phyloP scores from a whole-genome alignment of 1,140 invertebrate genomes.

The Neodiprion fabricii region DNA sequence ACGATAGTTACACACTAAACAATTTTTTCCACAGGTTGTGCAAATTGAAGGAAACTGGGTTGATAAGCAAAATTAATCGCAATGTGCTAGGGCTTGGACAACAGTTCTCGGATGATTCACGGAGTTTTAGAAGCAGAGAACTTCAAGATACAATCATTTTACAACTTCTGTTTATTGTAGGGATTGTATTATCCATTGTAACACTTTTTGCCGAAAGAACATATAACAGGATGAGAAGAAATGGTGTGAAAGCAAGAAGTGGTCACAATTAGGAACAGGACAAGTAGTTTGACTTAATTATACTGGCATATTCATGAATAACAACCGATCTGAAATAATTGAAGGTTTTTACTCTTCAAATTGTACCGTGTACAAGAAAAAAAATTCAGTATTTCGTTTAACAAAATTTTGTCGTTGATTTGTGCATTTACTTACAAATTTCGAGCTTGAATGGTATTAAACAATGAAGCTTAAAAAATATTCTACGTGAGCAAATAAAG shows the following conservation, averaged over 20 bases:
- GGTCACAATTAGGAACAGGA: neutral
- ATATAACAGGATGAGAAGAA: neutral
- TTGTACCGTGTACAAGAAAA: neutral
- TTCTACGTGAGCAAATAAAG: neutral
- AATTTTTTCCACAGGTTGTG: constrained; percentile 5
- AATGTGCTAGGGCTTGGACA: neutral
- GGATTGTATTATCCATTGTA: neutral
- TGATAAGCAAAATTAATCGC: neutral
- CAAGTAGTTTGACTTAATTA: neutral
- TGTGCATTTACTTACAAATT: neutral
- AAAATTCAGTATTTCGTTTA: neutral
- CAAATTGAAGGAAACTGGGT: neutral
- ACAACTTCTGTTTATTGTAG: neutral
- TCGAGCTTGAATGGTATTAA: neutral
- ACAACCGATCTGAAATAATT: neutral
- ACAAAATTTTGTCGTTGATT: neutral
- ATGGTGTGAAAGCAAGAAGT: neutral
- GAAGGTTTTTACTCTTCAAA: neutral
- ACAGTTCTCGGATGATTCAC: neutral
- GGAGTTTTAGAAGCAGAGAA: neutral
- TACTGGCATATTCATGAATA: neutral
- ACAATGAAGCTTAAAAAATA: neutral
- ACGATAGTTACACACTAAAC: too few relatives aligned
- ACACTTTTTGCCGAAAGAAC: neutral
- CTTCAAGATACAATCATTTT: constrained; percentile 1